Percentiles rank a stretch among this genome's conserved stretches.
phyloP scores from a whole-genome alignment of 37 sponge, comb jelly and placozoan genomes.

The Spongilla lacustris region DNA sequence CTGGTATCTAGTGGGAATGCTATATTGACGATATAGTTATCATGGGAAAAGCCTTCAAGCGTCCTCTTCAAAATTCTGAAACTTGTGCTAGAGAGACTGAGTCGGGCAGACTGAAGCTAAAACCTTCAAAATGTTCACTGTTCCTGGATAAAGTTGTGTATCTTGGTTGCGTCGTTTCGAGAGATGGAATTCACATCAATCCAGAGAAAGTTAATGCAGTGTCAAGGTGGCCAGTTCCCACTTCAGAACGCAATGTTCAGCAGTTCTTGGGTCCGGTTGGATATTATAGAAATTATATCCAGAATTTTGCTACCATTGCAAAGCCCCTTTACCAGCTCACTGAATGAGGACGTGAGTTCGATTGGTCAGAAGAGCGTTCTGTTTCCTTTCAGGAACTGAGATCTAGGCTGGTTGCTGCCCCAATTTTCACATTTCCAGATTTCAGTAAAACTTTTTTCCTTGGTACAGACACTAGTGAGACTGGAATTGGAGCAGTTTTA shows the following conservation, averaged over 20 bases:
- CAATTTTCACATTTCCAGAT: background rate
- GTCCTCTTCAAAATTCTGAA: slow-evolving; percentile 1
- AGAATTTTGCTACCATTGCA: slow-evolving; percentile 19
- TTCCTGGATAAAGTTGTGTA: background rate
- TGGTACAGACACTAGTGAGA: background rate
- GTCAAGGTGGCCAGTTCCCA: slow-evolving; percentile 33
- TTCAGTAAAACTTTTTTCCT: background rate
- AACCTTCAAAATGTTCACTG: slow-evolving; percentile 2
- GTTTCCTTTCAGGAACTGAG: slow-evolving; percentile 4
- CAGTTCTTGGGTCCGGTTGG: slow-evolving; percentile 29
- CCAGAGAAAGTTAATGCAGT: slow-evolving; percentile 22
- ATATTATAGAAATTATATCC: slow-evolving; percentile 17
- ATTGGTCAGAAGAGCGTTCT: slow-evolving; percentile 32
- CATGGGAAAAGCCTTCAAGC: slow-evolving; percentile 26
- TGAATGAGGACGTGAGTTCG: slow-evolving; percentile 14
- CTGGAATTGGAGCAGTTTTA: slow-evolving; percentile 3
- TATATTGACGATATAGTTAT: slow-evolving; percentile 51
- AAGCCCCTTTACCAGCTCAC: slow-evolving; percentile 35
- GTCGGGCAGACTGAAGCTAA: slow-evolving; percentile 12
- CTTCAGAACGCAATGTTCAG: slow-evolving; percentile 3
- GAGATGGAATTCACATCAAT: slow-evolving; percentile 15
- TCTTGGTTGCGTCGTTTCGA: slow-evolving; percentile 36
- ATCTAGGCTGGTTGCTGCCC: background rate
- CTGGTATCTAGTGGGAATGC: slow-evolving; percentile 16
- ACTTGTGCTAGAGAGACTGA: background rate